Evolutionary conservation across 2,797 vertebrate species (phyloP).

Genomic region (Rhodeus uyekii): DNA sequence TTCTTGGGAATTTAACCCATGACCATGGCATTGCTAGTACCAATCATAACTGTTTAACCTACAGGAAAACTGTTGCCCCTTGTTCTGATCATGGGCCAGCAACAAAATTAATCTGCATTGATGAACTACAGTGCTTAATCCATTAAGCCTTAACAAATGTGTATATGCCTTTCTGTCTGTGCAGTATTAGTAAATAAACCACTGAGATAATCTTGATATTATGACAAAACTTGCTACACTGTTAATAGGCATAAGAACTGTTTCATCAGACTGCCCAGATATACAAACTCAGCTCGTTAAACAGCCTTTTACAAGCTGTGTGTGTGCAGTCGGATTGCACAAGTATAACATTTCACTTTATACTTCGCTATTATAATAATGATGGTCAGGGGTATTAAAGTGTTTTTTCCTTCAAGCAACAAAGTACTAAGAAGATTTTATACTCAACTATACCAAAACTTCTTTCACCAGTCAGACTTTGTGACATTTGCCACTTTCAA

Average conservation of each 20-base stretch:
- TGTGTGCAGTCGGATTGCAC: not conserved
- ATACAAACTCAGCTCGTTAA: not conserved
- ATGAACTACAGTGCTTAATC: not conserved
- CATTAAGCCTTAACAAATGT: slow-evolving; percentile 10
- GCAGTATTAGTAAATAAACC: slow-evolving; percentile 22
- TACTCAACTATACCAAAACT: not conserved
- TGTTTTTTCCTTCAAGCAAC: not conserved
- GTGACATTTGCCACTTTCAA: not conserved
- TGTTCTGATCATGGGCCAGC: not conserved
- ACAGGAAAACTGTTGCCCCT: not conserved
- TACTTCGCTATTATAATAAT: slow-evolving; percentile 6
- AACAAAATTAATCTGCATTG: not conserved
- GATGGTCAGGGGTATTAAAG: not conserved
- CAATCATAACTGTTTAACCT: not conserved
- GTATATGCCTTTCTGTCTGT: not conserved
- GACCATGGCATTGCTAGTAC: not conserved
- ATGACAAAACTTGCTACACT: slow-evolving; percentile 56
- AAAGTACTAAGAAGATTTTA: not conserved
- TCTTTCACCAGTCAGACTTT: not conserved
- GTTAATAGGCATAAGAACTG: slow-evolving; percentile 50
- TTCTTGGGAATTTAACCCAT: not conserved
- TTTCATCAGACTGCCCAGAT: slow-evolving; percentile 59
- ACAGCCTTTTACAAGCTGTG: not conserved
- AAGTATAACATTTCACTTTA: slow-evolving; percentile 10
- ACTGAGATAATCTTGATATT: slow-evolving; percentile 55